Conservation (phyloP, 2,888 invertebrate species). For the Philereme vetulata region DNA sequence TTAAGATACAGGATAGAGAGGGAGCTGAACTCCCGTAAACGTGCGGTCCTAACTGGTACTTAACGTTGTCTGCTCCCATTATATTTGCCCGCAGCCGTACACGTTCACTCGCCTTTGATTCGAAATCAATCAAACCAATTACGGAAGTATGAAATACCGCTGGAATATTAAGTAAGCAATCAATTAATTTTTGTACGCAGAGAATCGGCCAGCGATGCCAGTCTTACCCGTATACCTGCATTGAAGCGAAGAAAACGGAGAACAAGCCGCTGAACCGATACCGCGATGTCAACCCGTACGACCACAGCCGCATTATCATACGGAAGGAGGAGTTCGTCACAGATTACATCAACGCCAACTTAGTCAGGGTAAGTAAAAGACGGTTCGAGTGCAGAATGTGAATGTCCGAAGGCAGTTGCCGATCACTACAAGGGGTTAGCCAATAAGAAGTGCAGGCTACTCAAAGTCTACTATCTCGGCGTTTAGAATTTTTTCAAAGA, state of each 20-base stretch:
- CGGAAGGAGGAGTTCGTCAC: conserved; percentile 84
- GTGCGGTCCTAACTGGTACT: too few relatives aligned
- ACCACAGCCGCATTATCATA: conserved; percentile 94
- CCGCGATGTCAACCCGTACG: conserved; percentile 97
- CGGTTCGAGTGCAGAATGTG: not conserved
- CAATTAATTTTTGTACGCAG: conserved; percentile 72
- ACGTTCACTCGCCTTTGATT: too few relatives aligned
- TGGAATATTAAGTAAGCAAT: conserved; percentile 2
- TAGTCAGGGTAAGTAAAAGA: conserved; percentile 87
- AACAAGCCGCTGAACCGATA: conserved; percentile 95
- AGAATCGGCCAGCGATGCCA: conserved; percentile 89
- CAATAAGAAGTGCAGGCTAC: too few relatives aligned
- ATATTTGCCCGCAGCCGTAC: too few relatives aligned
- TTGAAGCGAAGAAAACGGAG: conserved; percentile 89
- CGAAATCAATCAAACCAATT: not conserved
- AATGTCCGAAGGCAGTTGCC: too few relatives aligned
- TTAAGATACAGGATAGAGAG: too few relatives aligned
- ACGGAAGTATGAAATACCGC: not conserved
- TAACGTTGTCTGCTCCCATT: too few relatives aligned
- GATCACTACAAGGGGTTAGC: too few relatives aligned
- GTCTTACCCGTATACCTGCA: conserved; percentile 84
- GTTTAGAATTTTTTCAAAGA: too few relatives aligned
- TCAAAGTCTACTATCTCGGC: too few relatives aligned
- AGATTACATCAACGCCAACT: conserved; percentile 98
- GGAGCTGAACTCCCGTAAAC: too few relatives aligned